phyloP scores from a whole-genome alignment of 2,888 invertebrate genomes.

The Torymus aiolomorphi region DNA sequence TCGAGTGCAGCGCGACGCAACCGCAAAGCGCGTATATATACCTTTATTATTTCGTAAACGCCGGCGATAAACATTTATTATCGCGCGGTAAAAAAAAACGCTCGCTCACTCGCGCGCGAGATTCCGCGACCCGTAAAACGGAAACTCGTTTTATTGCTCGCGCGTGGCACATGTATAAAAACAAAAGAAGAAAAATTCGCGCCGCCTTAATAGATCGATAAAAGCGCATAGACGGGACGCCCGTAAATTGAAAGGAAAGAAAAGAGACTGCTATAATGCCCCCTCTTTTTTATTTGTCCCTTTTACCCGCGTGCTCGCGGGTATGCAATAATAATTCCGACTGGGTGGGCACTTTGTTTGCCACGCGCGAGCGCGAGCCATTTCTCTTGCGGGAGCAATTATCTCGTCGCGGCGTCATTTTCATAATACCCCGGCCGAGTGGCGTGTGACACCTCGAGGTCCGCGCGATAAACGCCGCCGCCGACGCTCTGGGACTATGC shows the following conservation, averaged over 20 bases:
- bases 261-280: too few relatives aligned
- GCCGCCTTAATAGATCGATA: slow-evolving; percentile 17
- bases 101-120: background rate
- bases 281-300: background rate
- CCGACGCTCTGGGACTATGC: too few relatives aligned
- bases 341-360: background rate
- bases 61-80: slow-evolving; percentile 43
- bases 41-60: slow-evolving; percentile 36
- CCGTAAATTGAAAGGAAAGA: too few relatives aligned
- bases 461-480: background rate
- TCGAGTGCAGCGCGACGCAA: too few relatives aligned
- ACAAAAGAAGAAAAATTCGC: background rate
- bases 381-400: slow-evolving; percentile 13
- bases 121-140: slow-evolving; percentile 1
- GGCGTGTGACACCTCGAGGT: slow-evolving; percentile 22
- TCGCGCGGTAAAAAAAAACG: slow-evolving; percentile 10
- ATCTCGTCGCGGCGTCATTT: slow-evolving; percentile 3
- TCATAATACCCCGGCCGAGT: slow-evolving; percentile 10
- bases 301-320: background rate
- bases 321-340: too few relatives aligned
- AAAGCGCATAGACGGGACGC: background rate
- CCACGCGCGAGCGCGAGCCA: background rate
- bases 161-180: background rate
- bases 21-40: slow-evolving; percentile 1
- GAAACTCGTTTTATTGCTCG: background rate